Base-by-base conservation (phyloP, 2,797 vertebrate genomes). In the Micromesistius poutassou region DNA sequence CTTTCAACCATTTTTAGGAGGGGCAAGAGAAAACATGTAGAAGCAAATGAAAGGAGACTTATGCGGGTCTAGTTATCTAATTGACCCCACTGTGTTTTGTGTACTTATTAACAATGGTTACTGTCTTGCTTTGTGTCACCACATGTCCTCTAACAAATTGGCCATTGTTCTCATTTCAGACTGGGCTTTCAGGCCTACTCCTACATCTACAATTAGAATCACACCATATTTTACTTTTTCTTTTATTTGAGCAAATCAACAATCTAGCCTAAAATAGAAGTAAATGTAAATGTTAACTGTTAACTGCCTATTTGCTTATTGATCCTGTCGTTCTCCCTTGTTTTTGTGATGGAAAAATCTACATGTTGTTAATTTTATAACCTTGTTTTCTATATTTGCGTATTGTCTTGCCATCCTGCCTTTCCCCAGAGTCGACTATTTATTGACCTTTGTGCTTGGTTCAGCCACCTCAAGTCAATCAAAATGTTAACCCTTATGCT, bases 11-110 rank as follows among this genome's bases (percentile, higher is more conserved):
- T 19, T 19, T 7, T 1, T 6, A 55, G 4, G 46, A 55, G 12
- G 46, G 46, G 4, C 0, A 55, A 55, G 16, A 55, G 46, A 55
- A 55, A 55, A 62, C 55, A 62, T n/a, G 55, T 62, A 13, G n/a
- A n/a, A 62, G 0, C 55, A n/a, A 62, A 62, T 62, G 22, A 62
- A 9, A 62, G 55, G 55, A n/a, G n/a, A n/a, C n/a, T n/a, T n/a
- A n/a, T n/a, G n/a, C n/a, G n/a, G 55, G 55, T 62, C 55, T 62
- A 9, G 5, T 25, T 62, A 22, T 55, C 46, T 55, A 22, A 55
- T 87, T 90, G 78, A 78, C 82, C 88, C 89, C 90, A 1, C 77
- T 83, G 84, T 72, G 79, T 74, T 70, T 78, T n/a, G 5, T 80
- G 25, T 5, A 31, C 14, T 4, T 5, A 71, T 4, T 5, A 71